Evolutionary conservation across 2,888 invertebrate species (phyloP), one percentile per base, ranked within the genome.

Genomic region (Hyalella azteca): DNA sequence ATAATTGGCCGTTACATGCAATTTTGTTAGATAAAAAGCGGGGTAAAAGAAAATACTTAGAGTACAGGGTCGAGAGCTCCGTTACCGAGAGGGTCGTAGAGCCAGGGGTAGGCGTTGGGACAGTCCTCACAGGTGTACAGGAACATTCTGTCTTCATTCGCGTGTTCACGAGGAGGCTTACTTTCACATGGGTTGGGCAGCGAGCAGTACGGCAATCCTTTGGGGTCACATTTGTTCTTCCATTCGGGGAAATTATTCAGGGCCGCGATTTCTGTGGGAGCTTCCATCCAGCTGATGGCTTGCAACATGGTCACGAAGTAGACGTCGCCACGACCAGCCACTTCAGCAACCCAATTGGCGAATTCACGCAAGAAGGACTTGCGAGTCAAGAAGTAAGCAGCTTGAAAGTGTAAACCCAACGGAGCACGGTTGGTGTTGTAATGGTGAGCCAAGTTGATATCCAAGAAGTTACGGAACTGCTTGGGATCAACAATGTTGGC

Each of bases 261-360:
- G 45, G 93, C 92, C 73, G 94, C 93, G 85, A 96, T 88, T 88
- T 96, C 96, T 49, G 95, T 95, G 80, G 96, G 96, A 86, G 94
- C 95, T 89, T 96, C 96, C 95, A 96, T 96, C 96, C 96, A 96
- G 89, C 95, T 95, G 87, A 96, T 95, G 41, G 96, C 96, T 91
- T 94, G 91, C 22, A 82, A 85, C 85, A 77, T 83, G 41, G 83
- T 80, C 84, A 95, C 95, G 88, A 96, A 96, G 90, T 96, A 96
- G 48, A 96, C 95, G 87, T 96, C 96, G 87, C 94, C 95, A 87
- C 93, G 92, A 85, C 91, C 92, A 86, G 94, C 89, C 94, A 95
- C 94, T 88, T 96, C 96, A 89, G 95, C 95, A 86, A 96, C 95
- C 89, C 96, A 96, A 88, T 94, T 95, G 88, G 94, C 93, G 79